Conservation (phyloP, 2,797 vertebrate genomes). For the Pteronotus mesoamericanus region DNA sequence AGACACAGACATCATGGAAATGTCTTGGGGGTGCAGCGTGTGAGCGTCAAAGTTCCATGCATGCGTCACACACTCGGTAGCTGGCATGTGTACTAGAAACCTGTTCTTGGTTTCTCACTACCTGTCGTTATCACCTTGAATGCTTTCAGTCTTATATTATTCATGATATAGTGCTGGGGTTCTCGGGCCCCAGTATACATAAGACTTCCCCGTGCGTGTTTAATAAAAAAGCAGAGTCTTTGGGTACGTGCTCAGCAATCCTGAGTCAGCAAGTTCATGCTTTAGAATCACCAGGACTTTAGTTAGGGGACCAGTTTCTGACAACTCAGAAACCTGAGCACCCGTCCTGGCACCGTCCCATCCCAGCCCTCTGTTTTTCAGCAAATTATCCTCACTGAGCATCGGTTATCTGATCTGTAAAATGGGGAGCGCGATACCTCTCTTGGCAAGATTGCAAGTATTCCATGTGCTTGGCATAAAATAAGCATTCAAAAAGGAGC, state of each 20-base stretch:
- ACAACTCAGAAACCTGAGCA: not conserved
- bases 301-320: not conserved
- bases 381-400: not conserved
- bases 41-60: not conserved
- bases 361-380: not conserved
- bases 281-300: not conserved
- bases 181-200: not conserved
- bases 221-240: not conserved
- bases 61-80: not conserved
- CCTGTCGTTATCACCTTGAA: not conserved
- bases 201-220: not conserved
- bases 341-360: not conserved
- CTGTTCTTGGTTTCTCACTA: not conserved
- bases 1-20: not conserved
- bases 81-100: not conserved
- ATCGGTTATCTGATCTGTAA: not conserved
- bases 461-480: not conserved
- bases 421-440: not conserved
- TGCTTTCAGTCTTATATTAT: not conserved
- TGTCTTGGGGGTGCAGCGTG: rapidly evolving
- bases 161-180: rapidly evolving
- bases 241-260: not conserved
- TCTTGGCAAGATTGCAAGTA: not conserved
- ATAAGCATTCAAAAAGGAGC: not conserved
- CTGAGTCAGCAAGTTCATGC: not conserved